phyloP scores from a whole-genome alignment of 2,797 vertebrate genomes.

The Oreochromis mossambicus region DNA sequence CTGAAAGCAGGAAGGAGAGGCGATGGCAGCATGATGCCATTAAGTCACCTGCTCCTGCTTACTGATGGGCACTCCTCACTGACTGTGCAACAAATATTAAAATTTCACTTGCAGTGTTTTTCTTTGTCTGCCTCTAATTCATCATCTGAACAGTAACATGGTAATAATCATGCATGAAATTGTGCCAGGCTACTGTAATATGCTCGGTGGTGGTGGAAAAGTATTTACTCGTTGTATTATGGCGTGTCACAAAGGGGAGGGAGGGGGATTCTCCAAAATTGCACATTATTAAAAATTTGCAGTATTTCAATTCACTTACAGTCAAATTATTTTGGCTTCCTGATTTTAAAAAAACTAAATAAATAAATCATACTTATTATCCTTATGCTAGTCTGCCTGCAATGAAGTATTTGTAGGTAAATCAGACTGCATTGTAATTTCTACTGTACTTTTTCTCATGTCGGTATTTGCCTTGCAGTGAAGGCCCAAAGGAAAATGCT shows the following conservation, averaged over 20 bases:
- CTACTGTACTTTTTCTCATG: background rate
- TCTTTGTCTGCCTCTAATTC: background rate
- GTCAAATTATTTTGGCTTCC: background rate
- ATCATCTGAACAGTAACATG: background rate
- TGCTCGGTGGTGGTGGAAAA: too few species aligned
- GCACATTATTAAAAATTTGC: background rate
- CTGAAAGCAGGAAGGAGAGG: background rate
- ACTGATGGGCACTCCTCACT: accelerated
- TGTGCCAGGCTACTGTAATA: background rate
- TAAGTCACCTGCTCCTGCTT: background rate
- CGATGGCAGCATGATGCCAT: background rate
- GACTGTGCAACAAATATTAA: background rate
- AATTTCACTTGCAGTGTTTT: background rate
- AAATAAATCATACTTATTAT: background rate
- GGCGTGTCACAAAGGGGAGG: background rate
- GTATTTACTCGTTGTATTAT: background rate
- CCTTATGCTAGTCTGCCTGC: accelerated
- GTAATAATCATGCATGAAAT: accelerated
- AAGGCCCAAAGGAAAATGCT: background rate
- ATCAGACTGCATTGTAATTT: background rate
- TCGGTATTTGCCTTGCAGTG: accelerated
- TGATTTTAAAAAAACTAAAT: too few species aligned
- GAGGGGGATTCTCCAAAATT: background rate
- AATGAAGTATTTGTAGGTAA: background rate
- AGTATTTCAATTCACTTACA: background rate